Base-by-base conservation (phyloP, 2,888 invertebrate genomes). In the Lasioglossum zephyrum region DNA sequence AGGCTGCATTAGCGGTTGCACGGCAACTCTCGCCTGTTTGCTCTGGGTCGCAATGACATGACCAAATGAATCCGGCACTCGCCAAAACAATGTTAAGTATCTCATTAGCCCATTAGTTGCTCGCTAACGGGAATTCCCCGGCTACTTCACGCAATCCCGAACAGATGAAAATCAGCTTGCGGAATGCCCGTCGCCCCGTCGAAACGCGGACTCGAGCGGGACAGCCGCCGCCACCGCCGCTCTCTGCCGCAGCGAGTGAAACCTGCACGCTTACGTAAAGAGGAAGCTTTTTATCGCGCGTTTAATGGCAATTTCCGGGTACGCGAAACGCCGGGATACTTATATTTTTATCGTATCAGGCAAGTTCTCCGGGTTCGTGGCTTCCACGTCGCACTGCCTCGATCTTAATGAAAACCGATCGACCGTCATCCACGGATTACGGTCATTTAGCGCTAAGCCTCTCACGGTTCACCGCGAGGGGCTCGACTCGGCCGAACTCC, bases 371-470 rank as follows among this genome's bases (percentile, higher is more conserved):
- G 66, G 13, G 36, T 66, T 18, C 26, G 66, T 36, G 41, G 74
- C 79, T 83, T 83, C 83, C 83, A 72, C 75, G 49, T 66, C 60
- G 22, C 36, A 13, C 44, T 31, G 41, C 36, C 31, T 63, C 31
- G 22, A 60, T 22, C 47, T 60, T 69, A 70, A 73, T 73, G 77
- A 77, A 44, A 57, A 66, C 53, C 69, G 53, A 74, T 47, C 60
- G 72, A 72, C 49, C 60, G 31, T 41, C 49, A 36, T 66, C n/a
- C 47, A 72, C 31, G 76, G 76, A 73, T 81, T 79, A 53, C 77
- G 81, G 75, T 83, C 36, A 79, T 86, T 88, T 79, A 79, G 57
- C 79, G 83, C 70, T 88, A 74, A 84, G 36, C 36, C 36, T 8
- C 66, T 66, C 36, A n/a, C 36, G 36, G 36, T 36, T 66, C 36